These are phyloP conservation scores for Oreochromis niloticus DNA, from an alignment of 2,113 vertebrate genomes.

Conservation along the genomic window DNA sequence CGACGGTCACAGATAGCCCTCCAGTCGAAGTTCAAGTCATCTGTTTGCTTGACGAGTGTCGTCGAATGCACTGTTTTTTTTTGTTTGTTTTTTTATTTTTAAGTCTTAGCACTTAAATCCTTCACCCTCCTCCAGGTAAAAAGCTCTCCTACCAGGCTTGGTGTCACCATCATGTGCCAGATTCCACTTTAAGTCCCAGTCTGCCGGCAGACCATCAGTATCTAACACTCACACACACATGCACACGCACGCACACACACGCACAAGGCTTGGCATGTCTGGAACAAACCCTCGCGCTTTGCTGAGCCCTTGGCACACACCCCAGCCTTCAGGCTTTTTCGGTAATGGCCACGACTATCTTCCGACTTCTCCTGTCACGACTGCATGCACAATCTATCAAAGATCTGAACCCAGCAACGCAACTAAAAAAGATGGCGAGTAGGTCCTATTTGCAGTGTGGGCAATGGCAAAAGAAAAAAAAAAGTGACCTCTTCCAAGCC, in stretches of 20 bases:
- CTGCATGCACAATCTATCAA: constrained; percentile 24
- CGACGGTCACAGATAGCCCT: constrained; percentile 65
- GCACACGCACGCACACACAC: constrained; percentile 5
- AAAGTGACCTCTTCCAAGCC: constrained; percentile 12
- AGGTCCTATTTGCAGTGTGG: not conserved
- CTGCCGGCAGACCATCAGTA: constrained; percentile 67
- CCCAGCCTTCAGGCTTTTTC: constrained; percentile 33
- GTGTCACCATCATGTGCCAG: constrained; percentile 26
- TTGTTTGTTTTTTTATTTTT: not conserved
- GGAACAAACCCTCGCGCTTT: constrained; percentile 40
- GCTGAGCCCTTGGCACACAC: constrained; percentile 60
- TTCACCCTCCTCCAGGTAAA: not conserved
- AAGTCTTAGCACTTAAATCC: constrained; percentile 54
- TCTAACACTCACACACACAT: not conserved
- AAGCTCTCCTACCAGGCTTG: not conserved
- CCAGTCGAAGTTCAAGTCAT: constrained; percentile 65
- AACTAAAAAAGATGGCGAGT: not conserved
- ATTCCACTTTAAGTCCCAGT: constrained; percentile 49
- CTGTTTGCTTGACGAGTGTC: constrained; percentile 50
- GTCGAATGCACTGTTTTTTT: not conserved
- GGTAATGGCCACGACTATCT: constrained; percentile 43
- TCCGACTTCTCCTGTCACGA: constrained; percentile 7
- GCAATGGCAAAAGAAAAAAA: constrained; percentile 6
- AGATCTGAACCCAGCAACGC: not conserved
- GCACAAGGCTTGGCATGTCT: constrained; percentile 48